A percentile compares a stretch with the other conserved stretches of the same genome.
Evolutionary conservation across 2,888 invertebrate species (phyloP).

Genomic region (Amphimallon solstitiale): DNA sequence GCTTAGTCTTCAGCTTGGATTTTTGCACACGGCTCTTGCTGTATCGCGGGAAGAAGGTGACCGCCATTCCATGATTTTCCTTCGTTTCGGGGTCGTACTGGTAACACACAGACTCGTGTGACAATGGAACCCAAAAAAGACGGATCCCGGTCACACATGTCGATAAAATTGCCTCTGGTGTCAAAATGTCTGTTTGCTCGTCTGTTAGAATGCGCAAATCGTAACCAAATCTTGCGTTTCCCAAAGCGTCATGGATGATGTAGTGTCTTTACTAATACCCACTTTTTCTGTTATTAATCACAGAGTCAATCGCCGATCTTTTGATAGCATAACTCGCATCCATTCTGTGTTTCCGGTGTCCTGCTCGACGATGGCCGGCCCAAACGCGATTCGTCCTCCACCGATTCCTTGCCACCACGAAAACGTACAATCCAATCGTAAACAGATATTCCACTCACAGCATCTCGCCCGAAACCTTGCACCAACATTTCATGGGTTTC

Average conservation of each 20-base stretch:
- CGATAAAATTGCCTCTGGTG: not conserved
- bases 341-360: not conserved
- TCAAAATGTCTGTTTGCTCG: constrained; percentile 3
- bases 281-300: not conserved
- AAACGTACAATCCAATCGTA: not conserved
- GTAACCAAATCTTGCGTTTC: not conserved
- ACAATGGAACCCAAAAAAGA: not conserved
- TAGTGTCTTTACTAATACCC: not conserved
- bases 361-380: not conserved
- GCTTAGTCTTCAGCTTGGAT: not conserved
- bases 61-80: not conserved
- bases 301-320: constrained; percentile 1
- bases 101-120: not conserved
- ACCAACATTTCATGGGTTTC: constrained; percentile 1
- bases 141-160: not conserved
- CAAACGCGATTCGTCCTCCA: not conserved
- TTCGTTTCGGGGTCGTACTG: not conserved
- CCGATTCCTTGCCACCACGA: not conserved
- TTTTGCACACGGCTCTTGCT: too few species aligned
- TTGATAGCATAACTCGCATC: not conserved
- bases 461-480: not conserved
- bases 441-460: too few species aligned
- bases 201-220: not conserved
- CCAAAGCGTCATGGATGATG: too few species aligned
- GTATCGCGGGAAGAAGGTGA: not conserved